Evolutionary conservation across 2,888 invertebrate species (phyloP).

Genomic region (Protonemura montana): DNA sequence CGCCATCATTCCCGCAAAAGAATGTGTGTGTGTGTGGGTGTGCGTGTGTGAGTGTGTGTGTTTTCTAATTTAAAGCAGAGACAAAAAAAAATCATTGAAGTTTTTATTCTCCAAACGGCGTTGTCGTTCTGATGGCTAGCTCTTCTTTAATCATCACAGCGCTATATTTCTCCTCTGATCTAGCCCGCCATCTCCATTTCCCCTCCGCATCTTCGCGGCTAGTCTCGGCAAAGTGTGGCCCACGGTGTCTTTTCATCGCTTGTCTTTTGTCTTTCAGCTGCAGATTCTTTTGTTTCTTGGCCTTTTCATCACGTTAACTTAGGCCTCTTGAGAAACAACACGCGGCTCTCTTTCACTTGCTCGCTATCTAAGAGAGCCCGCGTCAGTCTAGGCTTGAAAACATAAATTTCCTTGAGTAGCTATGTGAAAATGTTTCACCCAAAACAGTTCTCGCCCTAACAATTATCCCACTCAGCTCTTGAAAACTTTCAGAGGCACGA

Average conservation of each 20-base stretch:
- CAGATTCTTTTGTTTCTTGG: slow-evolving; percentile 34
- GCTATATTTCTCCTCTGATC: slow-evolving; percentile 8
- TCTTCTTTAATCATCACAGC: slow-evolving; percentile 21
- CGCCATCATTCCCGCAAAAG: background rate
- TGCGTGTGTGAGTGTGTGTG: too few relatives aligned
- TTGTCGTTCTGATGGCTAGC: background rate
- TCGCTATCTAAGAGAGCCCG: background rate
- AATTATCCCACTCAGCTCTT: slow-evolving; percentile 7
- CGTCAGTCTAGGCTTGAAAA: slow-evolving; percentile 28
- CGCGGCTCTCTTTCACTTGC: background rate
- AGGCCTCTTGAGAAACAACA: slow-evolving; percentile 10
- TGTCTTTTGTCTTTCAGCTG: slow-evolving; percentile 36
- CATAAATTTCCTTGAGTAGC: slow-evolving; percentile 29
- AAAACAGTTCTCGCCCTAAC: slow-evolving; percentile 9
- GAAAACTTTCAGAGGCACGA: background rate
- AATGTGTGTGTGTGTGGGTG: too few relatives aligned
- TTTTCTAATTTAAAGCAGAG: background rate
- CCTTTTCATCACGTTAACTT: slow-evolving; percentile 37
- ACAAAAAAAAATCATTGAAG: background rate
- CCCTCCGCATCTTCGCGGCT: background rate
- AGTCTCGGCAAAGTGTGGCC: slow-evolving; percentile 30
- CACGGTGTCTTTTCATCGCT: slow-evolving; percentile 34
- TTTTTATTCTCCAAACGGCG: background rate
- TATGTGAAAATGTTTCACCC: slow-evolving; percentile 3
- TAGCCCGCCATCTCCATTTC: background rate